Conservation (phyloP, 2,888 invertebrate genomes). For the Sesamia inferens region DNA sequence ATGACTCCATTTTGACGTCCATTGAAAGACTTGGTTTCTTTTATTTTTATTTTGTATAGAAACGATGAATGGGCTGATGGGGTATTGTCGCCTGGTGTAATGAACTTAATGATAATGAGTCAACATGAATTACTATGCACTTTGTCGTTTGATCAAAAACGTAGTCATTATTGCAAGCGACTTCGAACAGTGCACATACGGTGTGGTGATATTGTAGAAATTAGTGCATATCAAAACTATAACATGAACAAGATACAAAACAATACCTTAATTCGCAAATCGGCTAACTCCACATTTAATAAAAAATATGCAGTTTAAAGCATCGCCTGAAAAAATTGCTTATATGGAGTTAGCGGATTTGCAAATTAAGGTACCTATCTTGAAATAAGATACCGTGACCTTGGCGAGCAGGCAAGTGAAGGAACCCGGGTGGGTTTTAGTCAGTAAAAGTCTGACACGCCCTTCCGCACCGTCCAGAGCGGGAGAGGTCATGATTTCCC, state of each 20-base stretch:
- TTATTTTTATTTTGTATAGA: constrained; percentile 3
- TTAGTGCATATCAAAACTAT: neutral
- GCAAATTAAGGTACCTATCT: too few species aligned
- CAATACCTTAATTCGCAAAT: too few species aligned
- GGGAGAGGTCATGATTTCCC: too few species aligned
- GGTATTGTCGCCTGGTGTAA: constrained; percentile 17
- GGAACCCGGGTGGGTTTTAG: too few species aligned
- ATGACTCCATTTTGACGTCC: constrained; percentile 28
- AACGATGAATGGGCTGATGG: constrained; percentile 27
- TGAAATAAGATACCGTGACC: too few species aligned
- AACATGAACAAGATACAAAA: neutral
- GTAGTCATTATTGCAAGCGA: constrained; percentile 37
- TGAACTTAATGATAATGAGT: constrained; percentile 23
- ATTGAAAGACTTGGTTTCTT: constrained; percentile 27
- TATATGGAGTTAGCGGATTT: too few species aligned
- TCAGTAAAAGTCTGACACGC: too few species aligned
- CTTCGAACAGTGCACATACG: constrained; percentile 32
- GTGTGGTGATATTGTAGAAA: constrained; percentile 2
- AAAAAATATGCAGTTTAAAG: too few species aligned
- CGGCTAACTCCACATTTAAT: too few species aligned
- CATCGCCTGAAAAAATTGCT: too few species aligned
- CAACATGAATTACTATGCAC: constrained; percentile 20
- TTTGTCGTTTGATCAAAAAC: constrained; percentile 27
- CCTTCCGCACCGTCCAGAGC: too few species aligned
- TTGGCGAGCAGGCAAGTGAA: too few species aligned